phyloP scores from a whole-genome alignment of 2,113 vertebrate species.

The Nestor notabilis region DNA sequence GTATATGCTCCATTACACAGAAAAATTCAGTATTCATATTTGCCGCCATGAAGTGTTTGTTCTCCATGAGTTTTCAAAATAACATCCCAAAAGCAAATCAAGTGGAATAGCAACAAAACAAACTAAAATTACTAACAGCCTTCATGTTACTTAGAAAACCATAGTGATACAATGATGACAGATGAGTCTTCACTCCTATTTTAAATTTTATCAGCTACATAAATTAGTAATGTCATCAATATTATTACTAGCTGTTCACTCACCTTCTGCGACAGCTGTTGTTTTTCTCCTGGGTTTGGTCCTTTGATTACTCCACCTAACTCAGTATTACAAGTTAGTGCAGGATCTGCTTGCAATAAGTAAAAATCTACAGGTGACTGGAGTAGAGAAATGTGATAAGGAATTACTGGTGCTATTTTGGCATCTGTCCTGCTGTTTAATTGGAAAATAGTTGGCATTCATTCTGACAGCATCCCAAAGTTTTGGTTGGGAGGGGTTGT shows the following conservation, averaged over 20 bases:
- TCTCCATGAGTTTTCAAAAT: not conserved
- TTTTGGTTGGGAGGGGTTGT: fast-evolving
- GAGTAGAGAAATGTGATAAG: not conserved
- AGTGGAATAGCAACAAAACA: not conserved
- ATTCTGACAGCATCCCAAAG: not conserved
- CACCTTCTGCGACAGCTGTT: conserved; percentile 43
- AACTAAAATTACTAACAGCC: not conserved
- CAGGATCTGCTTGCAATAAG: not conserved
- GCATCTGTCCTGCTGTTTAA: not conserved
- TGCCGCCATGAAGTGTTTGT: not conserved
- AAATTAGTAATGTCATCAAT: conserved; percentile 55
- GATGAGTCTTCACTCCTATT: conserved; percentile 19
- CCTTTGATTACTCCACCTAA: not conserved
- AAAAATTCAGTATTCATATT: fast-evolving
- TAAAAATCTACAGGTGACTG: not conserved
- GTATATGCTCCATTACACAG: not conserved
- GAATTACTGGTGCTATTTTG: not conserved
- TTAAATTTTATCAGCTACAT: conserved; percentile 40
- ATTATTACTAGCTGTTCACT: conserved; percentile 32
- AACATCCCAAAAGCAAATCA: fast-evolving
- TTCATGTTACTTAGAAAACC: not conserved
- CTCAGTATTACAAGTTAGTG: not conserved
- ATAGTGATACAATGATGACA: conserved; percentile 6
- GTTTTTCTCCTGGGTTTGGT: conserved; percentile 9
- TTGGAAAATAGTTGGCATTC: not conserved